Base-by-base conservation (phyloP, 2,888 invertebrate genomes). In the Eupeodes luniger region DNA sequence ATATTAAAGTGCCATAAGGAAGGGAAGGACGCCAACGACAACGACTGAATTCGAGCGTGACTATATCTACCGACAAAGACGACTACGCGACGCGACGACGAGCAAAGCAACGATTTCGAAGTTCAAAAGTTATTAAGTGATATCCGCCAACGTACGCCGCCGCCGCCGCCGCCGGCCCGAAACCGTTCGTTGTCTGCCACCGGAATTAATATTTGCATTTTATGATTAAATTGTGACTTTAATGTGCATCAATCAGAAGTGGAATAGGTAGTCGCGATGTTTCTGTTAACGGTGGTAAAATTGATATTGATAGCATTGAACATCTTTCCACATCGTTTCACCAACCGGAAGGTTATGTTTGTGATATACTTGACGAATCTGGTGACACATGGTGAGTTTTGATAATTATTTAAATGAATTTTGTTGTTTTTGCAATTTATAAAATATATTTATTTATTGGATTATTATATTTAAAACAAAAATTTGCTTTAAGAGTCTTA, bases 251-350 rank as follows among this genome's bases (percentile, higher is more conserved):
- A 67, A 70, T 70, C 85, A 59, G 69, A 84, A 61, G 81, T 81
- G 62, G 77, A 74, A 81, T 53, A 49, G 49, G 66, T 49, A 49
- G 59, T 74, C 91, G 92, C 91, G 91, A 93, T 94, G 93, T 92
- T 94, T 91, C 91, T 94, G 89, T 92, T 94, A 84, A 93, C 93
- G 81, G 93, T 94, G 85, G 91, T 94, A 79, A 94, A 94, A 91
- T 91, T 94, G 89, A 91, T 94, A 90, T 91, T 94, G 87, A 93
- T 94, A 91, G 92, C 93, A 85, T 91, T 94, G 84, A 94, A 94
- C 90, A 92, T 94, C 91, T 92, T 93, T 90, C 94, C 94, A 83
- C 93, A 93, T 91, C 93, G 94, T 59, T 93, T 93, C 89, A 94
- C 93, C 89, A 93, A 92, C 91, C 93, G 93, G 87, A 93, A 93